Conservation (phyloP, 1,140 invertebrate species). For the Rhyzopertha dominica region DNA sequence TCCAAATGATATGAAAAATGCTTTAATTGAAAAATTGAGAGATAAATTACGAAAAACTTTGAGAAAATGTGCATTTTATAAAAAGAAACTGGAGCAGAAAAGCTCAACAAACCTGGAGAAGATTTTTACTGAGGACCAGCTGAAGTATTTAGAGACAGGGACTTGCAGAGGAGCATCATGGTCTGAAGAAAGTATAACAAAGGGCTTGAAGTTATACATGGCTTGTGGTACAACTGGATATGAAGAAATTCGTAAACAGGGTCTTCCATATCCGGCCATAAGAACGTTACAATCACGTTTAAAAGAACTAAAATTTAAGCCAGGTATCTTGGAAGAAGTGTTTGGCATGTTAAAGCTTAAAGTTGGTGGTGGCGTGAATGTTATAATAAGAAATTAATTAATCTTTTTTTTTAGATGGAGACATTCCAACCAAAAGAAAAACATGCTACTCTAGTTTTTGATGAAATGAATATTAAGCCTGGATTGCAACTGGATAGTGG, state of each 20-base stretch:
- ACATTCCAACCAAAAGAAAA: too few relatives aligned
- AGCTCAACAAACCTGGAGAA: constrained; percentile 3
- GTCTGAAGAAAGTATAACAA: constrained; percentile 5
- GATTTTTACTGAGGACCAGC: constrained; percentile 4
- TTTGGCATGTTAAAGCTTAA: too few relatives aligned
- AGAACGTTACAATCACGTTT: constrained; percentile 10
- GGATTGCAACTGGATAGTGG: constrained; percentile 9
- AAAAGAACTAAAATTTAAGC: too few relatives aligned
- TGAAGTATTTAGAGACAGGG: neutral
- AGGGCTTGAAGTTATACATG: constrained; percentile 7
- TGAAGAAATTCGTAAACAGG: constrained; percentile 4
- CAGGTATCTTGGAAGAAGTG: too few relatives aligned
- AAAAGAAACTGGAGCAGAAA: too few relatives aligned
- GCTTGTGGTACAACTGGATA: constrained; percentile 5
- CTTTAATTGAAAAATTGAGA: too few relatives aligned
- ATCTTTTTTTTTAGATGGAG: too few relatives aligned
- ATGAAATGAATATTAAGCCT: constrained; percentile 5
- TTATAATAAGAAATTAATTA: too few relatives aligned
- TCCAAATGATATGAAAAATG: too few relatives aligned
- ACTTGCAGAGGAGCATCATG: constrained; percentile 1
- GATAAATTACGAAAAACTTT: too few relatives aligned
- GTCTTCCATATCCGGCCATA: constrained; percentile 4
- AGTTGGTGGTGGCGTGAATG: too few relatives aligned
- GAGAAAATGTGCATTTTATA: too few relatives aligned
- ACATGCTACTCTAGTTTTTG: neutral